phyloP scores from a whole-genome alignment of 2,888 invertebrate species.

The Cheilosia vernalis region DNA sequence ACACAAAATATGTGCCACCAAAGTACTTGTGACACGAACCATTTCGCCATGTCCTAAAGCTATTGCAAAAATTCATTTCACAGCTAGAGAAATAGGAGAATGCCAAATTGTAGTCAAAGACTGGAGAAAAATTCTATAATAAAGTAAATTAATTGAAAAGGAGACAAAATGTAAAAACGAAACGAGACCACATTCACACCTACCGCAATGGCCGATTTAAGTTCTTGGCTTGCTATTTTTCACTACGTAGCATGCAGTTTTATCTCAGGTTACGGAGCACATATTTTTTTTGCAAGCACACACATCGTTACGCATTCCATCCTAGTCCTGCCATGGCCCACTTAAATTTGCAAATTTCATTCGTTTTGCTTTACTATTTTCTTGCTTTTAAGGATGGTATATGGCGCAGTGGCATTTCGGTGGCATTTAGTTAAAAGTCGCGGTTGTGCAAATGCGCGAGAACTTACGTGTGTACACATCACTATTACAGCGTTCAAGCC shows the following conservation, averaged over 20 bases:
- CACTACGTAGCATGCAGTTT: constrained; percentile 21
- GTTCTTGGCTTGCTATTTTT: constrained; percentile 29
- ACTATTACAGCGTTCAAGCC: constrained; percentile 52
- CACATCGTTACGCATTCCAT: constrained; percentile 5
- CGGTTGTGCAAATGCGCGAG: constrained; percentile 33
- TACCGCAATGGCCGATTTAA: constrained; percentile 43
- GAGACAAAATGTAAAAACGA: constrained; percentile 5
- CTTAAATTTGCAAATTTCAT: neutral
- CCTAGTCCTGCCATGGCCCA: neutral
- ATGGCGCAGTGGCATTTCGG: constrained; percentile 36
- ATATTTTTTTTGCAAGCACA: neutral
- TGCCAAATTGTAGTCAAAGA: neutral
- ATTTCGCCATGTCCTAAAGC: constrained; percentile 8
- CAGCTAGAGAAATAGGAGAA: neutral
- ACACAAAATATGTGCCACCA: neutral
- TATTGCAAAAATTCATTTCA: constrained; percentile 3
- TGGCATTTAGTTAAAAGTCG: constrained; percentile 56
- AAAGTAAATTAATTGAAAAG: constrained; percentile 34
- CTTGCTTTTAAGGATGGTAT: constrained; percentile 15
- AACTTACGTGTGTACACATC: neutral
- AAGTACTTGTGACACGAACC: constrained; percentile 1
- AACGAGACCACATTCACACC: constrained; percentile 33
- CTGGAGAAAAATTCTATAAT: constrained; percentile 15
- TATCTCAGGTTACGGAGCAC: constrained; percentile 12
- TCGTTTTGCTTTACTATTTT: constrained; percentile 23